Evolutionary conservation across 2,113 vertebrate genomes (phyloP), one percentile per base, ranked within the genome.

Genomic region (Tonatia bakeri): DNA sequence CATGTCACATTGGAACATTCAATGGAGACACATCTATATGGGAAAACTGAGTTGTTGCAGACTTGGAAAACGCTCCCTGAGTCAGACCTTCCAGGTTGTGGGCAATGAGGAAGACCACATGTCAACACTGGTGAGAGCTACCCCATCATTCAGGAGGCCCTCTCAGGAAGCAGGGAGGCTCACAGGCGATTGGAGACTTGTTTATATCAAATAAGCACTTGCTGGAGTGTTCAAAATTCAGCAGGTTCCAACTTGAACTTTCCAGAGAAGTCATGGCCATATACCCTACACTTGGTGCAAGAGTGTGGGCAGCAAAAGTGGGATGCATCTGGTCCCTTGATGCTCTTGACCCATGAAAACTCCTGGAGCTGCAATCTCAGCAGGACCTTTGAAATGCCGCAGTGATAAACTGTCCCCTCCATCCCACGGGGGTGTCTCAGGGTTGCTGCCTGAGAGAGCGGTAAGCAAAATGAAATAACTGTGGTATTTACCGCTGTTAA

Each of bases 401-500:
- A 89, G 95, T 94, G 94, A 90, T n/a, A 8, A 70, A 45, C 17
- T 54, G n/a, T 94, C 61, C 28, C 72, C 97, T 97, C 96, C 77
- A 2, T 89, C 88, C 54, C 94, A 20, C 76, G 82, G 92, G 86
- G 94, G 93, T 90, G 89, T 91, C 95, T 72, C 75, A 19, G 96
- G 67, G 70, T 72, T 40, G 28, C 80, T 93, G 45, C 40, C 28
- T 76, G 6, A 81, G 7, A 59, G 87, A 97, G 94, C 2, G 96
- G 89, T n/a, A 85, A 97, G 45, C 93, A 94, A 97, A 96, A 33
- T 69, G 88, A 97, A 98, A 89, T 97, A 96, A 98, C 97, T 94
- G 97, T 97, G 96, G 97, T 75, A 15, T 98, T 98, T 97, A 98
- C 59, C 90, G 12, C 93, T 1, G 92, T 43, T 98, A 98, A 98